Percentiles rank a stretch among this genome's conserved stretches.
These are phyloP conservation scores for Cryptoprocta ferox DNA, from an alignment of 2,797 vertebrate species.

Conservation along the genomic window DNA sequence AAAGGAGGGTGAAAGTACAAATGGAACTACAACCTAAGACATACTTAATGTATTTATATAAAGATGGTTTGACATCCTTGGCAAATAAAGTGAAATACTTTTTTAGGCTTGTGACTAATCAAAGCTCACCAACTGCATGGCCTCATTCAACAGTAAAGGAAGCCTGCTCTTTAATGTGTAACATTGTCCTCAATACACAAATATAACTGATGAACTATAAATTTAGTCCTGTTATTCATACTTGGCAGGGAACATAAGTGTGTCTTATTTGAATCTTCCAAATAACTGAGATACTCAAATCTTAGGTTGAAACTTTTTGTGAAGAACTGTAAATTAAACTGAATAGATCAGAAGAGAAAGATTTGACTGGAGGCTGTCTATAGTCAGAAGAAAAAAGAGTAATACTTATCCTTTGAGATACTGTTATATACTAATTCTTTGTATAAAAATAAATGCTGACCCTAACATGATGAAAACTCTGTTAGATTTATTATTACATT, in stretches of 20 bases:
- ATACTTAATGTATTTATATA: slow-evolving; percentile 1
- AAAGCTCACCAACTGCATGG: background rate
- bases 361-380: background rate
- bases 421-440: background rate
- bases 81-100: background rate
- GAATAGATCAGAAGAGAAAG: background rate
- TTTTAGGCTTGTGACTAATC: slow-evolving; percentile 4
- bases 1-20: slow-evolving; percentile 29
- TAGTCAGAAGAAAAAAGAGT: background rate
- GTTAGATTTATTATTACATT: slow-evolving; percentile 2
- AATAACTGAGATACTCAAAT: background rate
- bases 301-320: background rate
- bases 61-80: background rate
- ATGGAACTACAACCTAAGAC: background rate
- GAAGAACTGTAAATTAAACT: background rate
- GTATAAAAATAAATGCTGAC: background rate
- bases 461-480: background rate
- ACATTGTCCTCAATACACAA: background rate
- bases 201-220: background rate
- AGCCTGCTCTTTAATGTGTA: background rate
- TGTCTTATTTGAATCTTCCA: background rate
- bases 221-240: background rate
- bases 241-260: background rate
- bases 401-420: background rate
- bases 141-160: background rate